phyloP scores from a whole-genome alignment of 1,140 invertebrate species.

The Spodoptera litura region DNA sequence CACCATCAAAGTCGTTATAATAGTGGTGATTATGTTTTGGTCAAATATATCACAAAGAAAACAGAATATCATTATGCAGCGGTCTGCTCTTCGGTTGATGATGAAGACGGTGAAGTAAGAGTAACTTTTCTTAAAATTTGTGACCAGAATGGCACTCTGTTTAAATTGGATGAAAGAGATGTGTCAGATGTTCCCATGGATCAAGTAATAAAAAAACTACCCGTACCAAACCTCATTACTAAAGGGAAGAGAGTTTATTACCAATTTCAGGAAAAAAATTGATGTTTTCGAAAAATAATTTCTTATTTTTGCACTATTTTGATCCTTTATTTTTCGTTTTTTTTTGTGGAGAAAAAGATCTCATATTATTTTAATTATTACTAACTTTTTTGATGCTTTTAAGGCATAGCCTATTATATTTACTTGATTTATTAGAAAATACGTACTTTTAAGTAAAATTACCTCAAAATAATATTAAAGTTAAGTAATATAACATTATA shows the following conservation, averaged over 20 bases:
- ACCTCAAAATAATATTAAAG: too few species aligned
- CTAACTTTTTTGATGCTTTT: conserved; percentile 1
- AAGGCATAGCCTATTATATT: conserved; percentile 9
- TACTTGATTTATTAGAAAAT: not conserved
- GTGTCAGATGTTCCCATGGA: conserved; percentile 30
- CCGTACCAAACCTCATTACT: conserved; percentile 43
- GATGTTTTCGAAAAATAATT: conserved; percentile 48
- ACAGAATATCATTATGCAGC: conserved; percentile 51
- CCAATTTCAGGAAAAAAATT: conserved; percentile 45
- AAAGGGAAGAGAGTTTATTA: conserved; percentile 36
- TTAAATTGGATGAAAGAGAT: conserved; percentile 50
- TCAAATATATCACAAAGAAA: conserved; percentile 50
- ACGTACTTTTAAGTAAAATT: too few species aligned
- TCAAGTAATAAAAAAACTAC: conserved; percentile 43
- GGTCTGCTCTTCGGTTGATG: conserved; percentile 27
- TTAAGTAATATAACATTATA: too few species aligned
- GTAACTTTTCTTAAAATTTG: conserved; percentile 50
- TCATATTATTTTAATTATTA: conserved; percentile 24
- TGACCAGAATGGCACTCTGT: conserved; percentile 42
- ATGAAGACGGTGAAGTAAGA: conserved; percentile 38
- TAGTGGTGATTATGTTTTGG: conserved; percentile 52
- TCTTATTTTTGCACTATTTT: conserved; percentile 15
- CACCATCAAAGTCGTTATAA: conserved; percentile 43
- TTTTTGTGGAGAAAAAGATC: conserved; percentile 1
- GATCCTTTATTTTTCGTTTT: not conserved